These are phyloP conservation scores for Pogonomyrmex barbatus DNA, from an alignment of 1,140 invertebrate species.

Conservation along the genomic window DNA sequence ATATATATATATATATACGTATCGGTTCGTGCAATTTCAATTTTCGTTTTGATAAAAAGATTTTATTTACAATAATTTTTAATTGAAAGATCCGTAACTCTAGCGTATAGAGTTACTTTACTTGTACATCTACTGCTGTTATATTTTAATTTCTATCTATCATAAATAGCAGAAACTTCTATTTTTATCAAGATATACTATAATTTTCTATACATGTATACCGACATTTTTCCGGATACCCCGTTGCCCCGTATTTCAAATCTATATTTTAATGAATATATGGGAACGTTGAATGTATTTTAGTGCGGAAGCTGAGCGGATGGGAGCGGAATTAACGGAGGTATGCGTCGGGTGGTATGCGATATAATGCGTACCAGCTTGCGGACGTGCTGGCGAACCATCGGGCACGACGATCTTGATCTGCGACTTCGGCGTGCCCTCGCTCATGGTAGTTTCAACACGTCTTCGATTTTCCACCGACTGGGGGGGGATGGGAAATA, in stretches of 20 bases:
- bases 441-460: slow-evolving; percentile 75
- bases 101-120: neutral
- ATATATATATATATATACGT: too few species aligned
- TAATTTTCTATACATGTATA: neutral
- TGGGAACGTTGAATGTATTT: neutral
- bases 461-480: slow-evolving; percentile 68
- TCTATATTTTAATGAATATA: neutral
- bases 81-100: neutral
- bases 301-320: neutral
- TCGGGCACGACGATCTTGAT: slow-evolving; percentile 70
- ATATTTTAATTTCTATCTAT: neutral
- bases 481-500: slow-evolving; percentile 5
- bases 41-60: neutral
- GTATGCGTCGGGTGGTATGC: neutral
- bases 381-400: slow-evolving; percentile 74
- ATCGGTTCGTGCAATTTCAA: neutral
- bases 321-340: neutral
- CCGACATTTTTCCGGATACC: neutral
- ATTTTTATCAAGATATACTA: neutral
- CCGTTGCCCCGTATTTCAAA: neutral
- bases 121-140: neutral
- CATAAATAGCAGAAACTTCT: neutral
- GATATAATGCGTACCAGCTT: slow-evolving; percentile 76
- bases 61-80: neutral
- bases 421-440: slow-evolving; percentile 74